Percentiles rank a stretch among this genome's conserved stretches.
Evolutionary conservation across 2,888 invertebrate genomes (phyloP).

Genomic region (Vannuccia rotundouncinata): DNA sequence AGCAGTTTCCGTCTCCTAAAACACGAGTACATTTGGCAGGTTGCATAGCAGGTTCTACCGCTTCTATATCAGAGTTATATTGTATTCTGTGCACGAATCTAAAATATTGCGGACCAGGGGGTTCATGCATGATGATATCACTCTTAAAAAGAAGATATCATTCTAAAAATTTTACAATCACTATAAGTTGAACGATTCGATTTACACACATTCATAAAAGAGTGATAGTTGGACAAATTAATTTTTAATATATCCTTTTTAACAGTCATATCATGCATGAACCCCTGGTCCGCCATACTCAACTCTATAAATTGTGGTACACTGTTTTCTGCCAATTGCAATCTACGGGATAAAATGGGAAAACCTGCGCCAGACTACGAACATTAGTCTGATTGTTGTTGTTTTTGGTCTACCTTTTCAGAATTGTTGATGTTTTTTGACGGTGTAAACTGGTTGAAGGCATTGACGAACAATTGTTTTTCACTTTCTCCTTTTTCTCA

Average conservation of each 20-base stretch:
- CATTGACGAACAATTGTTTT: neutral
- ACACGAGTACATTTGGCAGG: neutral
- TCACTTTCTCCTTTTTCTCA: neutral
- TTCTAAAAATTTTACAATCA: no score
- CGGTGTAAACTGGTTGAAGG: neutral
- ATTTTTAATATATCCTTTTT: no score
- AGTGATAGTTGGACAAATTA: no score
- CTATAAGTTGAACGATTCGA: no score
- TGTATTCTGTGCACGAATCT: neutral
- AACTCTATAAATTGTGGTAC: neutral
- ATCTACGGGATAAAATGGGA: neutral
- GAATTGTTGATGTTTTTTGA: neutral
- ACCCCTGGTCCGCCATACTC: no score
- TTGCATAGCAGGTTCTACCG: neutral
- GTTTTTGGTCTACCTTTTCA: neutral
- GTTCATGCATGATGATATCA: no score
- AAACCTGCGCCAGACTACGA: neutral
- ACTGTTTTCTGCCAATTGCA: neutral
- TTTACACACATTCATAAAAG: no score
- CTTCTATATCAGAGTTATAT: neutral
- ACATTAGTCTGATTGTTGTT: neutral
- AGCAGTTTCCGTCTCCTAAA: neutral
- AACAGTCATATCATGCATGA: no score
- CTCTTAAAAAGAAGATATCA: no score
- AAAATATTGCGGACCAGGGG: no score